Evolutionary conservation across 1,140 invertebrate genomes (phyloP).

Genomic region (Parapsyche elsis): DNA sequence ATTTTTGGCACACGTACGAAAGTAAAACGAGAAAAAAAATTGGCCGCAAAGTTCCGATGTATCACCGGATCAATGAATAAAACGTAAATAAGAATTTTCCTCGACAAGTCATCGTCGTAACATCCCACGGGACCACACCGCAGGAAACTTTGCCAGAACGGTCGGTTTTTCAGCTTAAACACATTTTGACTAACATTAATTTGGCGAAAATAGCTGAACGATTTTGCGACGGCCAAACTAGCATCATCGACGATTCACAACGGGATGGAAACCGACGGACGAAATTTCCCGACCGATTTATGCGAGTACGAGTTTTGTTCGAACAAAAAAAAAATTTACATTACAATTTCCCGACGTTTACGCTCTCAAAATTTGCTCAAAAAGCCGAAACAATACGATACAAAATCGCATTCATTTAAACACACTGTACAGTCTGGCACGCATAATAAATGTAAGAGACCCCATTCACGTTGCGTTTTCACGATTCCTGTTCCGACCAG

Average conservation of each 20-base stretch:
- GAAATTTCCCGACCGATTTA: too few species aligned
- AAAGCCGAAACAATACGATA: neutral
- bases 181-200: too few species aligned
- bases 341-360: constrained; percentile 3
- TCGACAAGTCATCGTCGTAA: neutral
- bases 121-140: neutral
- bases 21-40: too few species aligned
- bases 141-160: neutral
- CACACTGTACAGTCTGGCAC: neutral
- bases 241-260: too few species aligned
- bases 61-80: neutral
- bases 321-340: neutral
- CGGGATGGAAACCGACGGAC: too few species aligned
- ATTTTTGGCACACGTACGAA: too few species aligned
- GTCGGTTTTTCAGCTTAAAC: too few species aligned
- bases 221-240: too few species aligned
- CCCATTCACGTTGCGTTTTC: too few species aligned
- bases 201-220: too few species aligned
- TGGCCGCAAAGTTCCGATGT: neutral
- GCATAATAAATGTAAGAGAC: neutral
- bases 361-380: constrained; percentile 22
- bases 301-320: too few species aligned
- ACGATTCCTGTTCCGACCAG: too few species aligned
- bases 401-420: neutral
- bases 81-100: constrained; percentile 1